These are phyloP conservation scores for Salvator merianae DNA, from an alignment of 2,113 vertebrate genomes.

Conservation along the genomic window DNA sequence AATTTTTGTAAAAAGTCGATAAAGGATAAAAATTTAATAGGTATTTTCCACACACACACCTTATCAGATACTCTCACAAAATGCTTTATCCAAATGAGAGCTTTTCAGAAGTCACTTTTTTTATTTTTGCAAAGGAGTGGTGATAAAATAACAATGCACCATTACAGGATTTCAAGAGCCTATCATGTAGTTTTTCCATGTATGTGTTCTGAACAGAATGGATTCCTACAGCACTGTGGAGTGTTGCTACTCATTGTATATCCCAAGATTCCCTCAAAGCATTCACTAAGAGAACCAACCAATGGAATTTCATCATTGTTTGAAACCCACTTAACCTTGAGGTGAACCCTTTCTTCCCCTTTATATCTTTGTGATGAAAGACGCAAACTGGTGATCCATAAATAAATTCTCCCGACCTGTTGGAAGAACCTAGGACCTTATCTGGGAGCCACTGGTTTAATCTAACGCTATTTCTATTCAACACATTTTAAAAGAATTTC, in stretches of 20 bases:
- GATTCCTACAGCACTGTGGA: neutral
- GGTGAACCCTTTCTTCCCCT: conserved; percentile 17
- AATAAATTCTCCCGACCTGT: neutral
- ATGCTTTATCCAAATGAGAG: neutral
- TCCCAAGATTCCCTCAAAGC: neutral
- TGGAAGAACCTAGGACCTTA: neutral
- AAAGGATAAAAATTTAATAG: too few species aligned
- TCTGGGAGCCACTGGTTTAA: neutral
- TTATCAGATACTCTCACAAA: too few species aligned
- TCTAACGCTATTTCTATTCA: conserved; percentile 4
- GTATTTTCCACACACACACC: neutral
- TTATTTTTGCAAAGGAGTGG: neutral
- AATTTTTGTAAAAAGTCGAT: too few species aligned
- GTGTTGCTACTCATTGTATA: neutral
- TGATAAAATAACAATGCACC: neutral
- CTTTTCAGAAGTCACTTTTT: neutral
- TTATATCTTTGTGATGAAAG: neutral
- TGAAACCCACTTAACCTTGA: conserved; percentile 18
- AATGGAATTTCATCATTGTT: conserved; percentile 19
- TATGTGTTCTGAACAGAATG: neutral
- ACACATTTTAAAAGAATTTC: conserved; percentile 11
- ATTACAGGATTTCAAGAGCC: neutral
- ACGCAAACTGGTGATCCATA: conserved; percentile 2
- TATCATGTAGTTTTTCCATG: neutral
- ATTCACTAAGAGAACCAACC: neutral